Evolutionary conservation across 2,888 invertebrate species (phyloP).

Genomic region (Merodon equestris): DNA sequence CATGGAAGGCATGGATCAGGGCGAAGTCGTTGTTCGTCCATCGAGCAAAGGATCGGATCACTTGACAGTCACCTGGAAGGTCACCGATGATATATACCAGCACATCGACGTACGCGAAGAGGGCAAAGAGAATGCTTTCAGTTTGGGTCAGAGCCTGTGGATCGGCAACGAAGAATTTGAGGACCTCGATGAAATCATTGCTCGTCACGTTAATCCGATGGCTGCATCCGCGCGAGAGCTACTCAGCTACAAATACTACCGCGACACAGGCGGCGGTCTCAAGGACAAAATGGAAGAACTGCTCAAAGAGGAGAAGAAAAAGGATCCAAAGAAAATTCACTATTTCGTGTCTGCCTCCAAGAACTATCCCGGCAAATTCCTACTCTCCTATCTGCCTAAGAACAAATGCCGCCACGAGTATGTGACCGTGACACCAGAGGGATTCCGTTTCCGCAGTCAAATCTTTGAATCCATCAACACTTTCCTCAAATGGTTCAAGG

Average conservation of each 20-base stretch:
- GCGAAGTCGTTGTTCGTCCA: conserved; percentile 97
- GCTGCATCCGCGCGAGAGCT: conserved; percentile 95
- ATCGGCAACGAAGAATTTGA: conserved; percentile 97
- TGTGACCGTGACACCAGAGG: conserved; percentile 94
- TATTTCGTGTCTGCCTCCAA: conserved; percentile 91
- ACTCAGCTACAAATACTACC: conserved; percentile 93
- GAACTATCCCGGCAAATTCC: conserved; percentile 94
- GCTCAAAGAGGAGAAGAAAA: conserved; percentile 92
- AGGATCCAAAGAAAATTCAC: conserved; percentile 92
- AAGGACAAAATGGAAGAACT: conserved; percentile 93
- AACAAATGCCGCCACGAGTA: conserved; percentile 93
- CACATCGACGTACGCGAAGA: conserved; percentile 98
- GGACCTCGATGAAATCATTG: conserved; percentile 99
- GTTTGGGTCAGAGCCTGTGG: conserved; percentile 91
- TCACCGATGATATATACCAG: conserved; percentile 94
- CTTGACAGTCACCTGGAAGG: conserved; percentile 99
- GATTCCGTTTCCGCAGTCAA: conserved; percentile 93
- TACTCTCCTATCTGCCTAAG: conserved; percentile 95
- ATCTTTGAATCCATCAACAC: conserved; percentile 87
- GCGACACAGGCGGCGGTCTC: conserved; percentile 86
- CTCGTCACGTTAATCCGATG: conserved; percentile 97
- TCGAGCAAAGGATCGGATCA: conserved; percentile 98
- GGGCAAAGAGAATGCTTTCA: conserved; percentile 97
- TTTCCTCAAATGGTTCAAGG: conserved; percentile 97
- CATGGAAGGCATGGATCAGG: conserved; percentile 95